Conservation (phyloP, 1,140 invertebrate species). For the Ceratina japonica region DNA sequence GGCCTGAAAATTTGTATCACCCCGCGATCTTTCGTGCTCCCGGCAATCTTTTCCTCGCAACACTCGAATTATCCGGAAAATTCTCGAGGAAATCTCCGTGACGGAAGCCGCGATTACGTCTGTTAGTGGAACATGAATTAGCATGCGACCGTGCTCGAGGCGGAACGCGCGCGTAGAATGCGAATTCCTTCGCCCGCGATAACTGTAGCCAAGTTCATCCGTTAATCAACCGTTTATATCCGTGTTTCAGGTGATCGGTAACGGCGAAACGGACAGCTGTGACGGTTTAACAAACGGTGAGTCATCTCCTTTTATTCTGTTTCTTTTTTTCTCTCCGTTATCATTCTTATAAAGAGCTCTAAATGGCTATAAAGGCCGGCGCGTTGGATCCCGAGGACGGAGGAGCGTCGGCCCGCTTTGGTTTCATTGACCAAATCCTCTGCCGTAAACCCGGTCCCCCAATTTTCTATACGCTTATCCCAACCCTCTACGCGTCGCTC, state of each 20-base stretch:
- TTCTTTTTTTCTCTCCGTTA: slow-evolving; percentile 8
- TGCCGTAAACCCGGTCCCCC: neutral
- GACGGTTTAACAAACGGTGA: slow-evolving; percentile 71
- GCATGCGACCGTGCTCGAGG: neutral
- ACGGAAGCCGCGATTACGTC: slow-evolving; percentile 9
- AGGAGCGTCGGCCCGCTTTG: slow-evolving; percentile 33
- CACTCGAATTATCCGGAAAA: slow-evolving; percentile 22
- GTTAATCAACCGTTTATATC: slow-evolving; percentile 43
- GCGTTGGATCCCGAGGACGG: slow-evolving; percentile 31
- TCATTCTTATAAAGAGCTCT: slow-evolving; percentile 30
- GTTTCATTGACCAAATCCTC: slow-evolving; percentile 55
- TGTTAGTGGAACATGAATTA: slow-evolving; percentile 32
- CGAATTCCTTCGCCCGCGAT: slow-evolving; percentile 4
- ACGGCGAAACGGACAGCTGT: slow-evolving; percentile 68
- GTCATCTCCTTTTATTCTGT: slow-evolving; percentile 37
- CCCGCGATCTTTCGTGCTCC: neutral
- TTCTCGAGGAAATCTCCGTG: neutral
- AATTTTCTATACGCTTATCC: too few species aligned
- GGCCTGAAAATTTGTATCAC: slow-evolving; percentile 5
- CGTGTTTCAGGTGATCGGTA: slow-evolving; percentile 71
- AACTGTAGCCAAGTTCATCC: slow-evolving; percentile 31
- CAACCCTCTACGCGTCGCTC: too few species aligned
- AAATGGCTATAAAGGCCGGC: slow-evolving; percentile 36
- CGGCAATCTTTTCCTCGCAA: neutral
- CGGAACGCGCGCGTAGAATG: slow-evolving; percentile 18